Base-by-base conservation (phyloP, 2,797 vertebrate genomes). In the Characodon lateralis region DNA sequence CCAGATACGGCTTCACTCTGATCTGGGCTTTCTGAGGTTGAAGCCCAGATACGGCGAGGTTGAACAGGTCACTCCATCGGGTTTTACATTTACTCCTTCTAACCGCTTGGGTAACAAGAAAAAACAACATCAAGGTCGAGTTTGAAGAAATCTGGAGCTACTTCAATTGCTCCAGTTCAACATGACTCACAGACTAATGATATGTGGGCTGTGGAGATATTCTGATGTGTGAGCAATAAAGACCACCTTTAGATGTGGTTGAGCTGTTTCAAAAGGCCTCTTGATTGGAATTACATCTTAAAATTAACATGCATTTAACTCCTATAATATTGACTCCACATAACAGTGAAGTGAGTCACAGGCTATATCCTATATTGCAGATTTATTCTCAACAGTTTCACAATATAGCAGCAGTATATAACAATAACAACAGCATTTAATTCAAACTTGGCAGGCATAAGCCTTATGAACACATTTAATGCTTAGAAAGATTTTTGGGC, bases 11-110 rank as follows among this genome's bases (percentile, higher is more conserved):
- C 77, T 59, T 79, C 55, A 58, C 76, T 22, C 74, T 68, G 56
- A 20, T 35, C 35, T 35, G 35, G 35, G 35, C 4, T 35, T 35
- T 35, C 35, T 35, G 35, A 35, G 35, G 35, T 35, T 35, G 74
- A 82, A 76, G 77, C 79, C 48, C 66, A 89, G 87, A 91, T 91
- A 92, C 90, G 75, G 73, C 73, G 53, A 79, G 75, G 88, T 78
- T 82, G 76, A 87, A 80, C 24, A 72, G 84, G 85, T 88, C 81
- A 76, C 39, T 81, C 87, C 76, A 8, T 43, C 22, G 77, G 75
- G 83, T 85, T 81, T 90, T 78, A 79, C 66, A 80, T 87, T 77
- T 66, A n/a, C 55, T 82, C 68, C 46, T 39, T 71, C 70, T 69
- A 73, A 89, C 78, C 63, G 85, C 83, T 74, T 74, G 10, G 28